These are phyloP conservation scores for Euzophera pinguis DNA, from an alignment of 2,888 invertebrate genomes.

Conservation along the genomic window DNA sequence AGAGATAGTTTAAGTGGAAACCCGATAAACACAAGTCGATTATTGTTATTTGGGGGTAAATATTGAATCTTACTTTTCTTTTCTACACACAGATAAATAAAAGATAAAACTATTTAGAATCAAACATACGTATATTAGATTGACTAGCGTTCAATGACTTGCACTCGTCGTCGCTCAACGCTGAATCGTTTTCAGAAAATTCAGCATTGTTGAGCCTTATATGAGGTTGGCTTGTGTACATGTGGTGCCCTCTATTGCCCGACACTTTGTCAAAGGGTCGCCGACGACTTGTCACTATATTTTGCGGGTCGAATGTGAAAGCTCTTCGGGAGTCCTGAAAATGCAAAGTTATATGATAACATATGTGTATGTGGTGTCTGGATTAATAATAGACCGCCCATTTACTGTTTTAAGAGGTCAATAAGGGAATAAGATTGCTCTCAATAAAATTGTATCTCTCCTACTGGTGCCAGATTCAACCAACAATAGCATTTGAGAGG, in stretches of 20 bases:
- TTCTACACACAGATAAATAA: too few species aligned
- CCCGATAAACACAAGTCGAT: too few species aligned
- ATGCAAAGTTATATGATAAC: constrained; percentile 17
- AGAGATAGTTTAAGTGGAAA: too few species aligned
- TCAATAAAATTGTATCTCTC: too few species aligned
- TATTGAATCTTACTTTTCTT: too few species aligned
- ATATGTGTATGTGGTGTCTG: not conserved
- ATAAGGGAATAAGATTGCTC: too few species aligned
- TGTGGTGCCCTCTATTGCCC: constrained; percentile 34
- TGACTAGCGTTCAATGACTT: constrained; percentile 61
- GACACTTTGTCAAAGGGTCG: constrained; percentile 35
- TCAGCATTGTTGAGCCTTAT: constrained; percentile 49
- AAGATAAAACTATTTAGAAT: too few species aligned
- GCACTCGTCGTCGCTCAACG: constrained; percentile 64
- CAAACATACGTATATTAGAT: constrained; percentile 53
- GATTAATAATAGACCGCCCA: too few species aligned
- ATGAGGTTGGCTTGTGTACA: constrained; percentile 53
- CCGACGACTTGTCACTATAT: constrained; percentile 48
- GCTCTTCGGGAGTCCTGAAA: constrained; percentile 51
- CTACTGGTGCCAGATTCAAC: too few species aligned
- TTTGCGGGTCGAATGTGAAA: constrained; percentile 55
- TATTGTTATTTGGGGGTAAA: too few species aligned
- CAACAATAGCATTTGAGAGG: too few species aligned
- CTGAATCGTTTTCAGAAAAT: constrained; percentile 66
- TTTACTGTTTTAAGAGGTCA: too few species aligned